phyloP scores from a whole-genome alignment of 1,140 invertebrate species.

The Triops cancriformis region DNA sequence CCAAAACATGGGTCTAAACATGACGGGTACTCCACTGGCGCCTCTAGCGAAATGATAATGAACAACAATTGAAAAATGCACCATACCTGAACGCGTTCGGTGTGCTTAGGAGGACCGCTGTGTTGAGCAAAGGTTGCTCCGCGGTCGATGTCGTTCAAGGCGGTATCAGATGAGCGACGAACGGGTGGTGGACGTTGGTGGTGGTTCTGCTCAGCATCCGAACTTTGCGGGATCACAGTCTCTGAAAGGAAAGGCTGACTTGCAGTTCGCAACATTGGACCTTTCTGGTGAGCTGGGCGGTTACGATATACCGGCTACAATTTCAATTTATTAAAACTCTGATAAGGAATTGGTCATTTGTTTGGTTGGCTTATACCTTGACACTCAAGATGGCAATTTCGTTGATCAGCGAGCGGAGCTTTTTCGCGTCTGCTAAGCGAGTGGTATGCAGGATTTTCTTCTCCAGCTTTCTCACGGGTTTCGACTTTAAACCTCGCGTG shows the following conservation, averaged over 20 bases:
- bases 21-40: too few species aligned
- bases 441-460: conserved; percentile 19
- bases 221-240: background rate
- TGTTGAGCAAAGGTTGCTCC: background rate
- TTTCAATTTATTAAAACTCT: background rate
- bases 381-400: background rate
- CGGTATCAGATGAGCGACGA: conserved; percentile 2
- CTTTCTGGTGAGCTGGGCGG: background rate
- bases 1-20: too few species aligned
- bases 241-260: conserved; percentile 21
- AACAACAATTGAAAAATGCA: too few species aligned
- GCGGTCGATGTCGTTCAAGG: conserved; percentile 18
- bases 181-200: background rate
- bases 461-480: conserved; percentile 18
- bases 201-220: background rate
- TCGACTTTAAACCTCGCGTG: conserved; percentile 32
- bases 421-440: background rate
- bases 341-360: background rate
- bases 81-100: background rate
- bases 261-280: background rate
- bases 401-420: conserved; percentile 22
- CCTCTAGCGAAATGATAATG: background rate
- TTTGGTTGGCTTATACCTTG: background rate
- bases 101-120: background rate
- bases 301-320: conserved; percentile 14